Evolutionary conservation across 1,140 invertebrate genomes (phyloP), one percentile per base, ranked within the genome.

Genomic region (Penaeus japonicus): DNA sequence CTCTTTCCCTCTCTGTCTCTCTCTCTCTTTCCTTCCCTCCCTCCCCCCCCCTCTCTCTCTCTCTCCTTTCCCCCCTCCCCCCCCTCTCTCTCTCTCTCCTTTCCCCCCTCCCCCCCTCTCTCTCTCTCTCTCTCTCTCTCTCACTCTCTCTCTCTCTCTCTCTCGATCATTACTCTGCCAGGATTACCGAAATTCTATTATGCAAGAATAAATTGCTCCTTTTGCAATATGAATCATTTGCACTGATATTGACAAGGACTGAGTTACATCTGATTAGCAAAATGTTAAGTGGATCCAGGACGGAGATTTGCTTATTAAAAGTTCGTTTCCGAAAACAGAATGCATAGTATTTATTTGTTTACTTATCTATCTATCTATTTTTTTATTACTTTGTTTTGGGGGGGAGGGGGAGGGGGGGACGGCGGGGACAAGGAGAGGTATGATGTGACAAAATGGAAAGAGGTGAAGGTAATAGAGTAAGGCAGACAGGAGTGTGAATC

Each of bases 1-100:
- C 82, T 84, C 82, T 84, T 24, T 84, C 81, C 75, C 62, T 30
- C 5, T 84, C 82, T 83, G 32, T 83, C 32, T 73, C 5, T 73
- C 65, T 73, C 22, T 22, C 65, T 73, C 22, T 22, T 30, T 5
- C 22, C 32, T 22, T 73, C 65, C 32, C 65, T 22, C 5, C 22
- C 5, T 10, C 65, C 22, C 22, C 32, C 65, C 32, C 65, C 22
- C 30, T 84, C 54, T 20, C 30, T 84, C 54, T 77, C 81, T 12
- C 47, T 84, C 12, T 30, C 53, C 32, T 55, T 84, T 30, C 30
- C 35, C 22, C 24, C 18, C 22, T 75, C 35, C 20, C 54, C 15
- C 32, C 10, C 39, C 24, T 77, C 47, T 32, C 47, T 77, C 24
- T 77, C 27, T n/a, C 47, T 17, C 47, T 39, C 22, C n/a, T 39